phyloP scores from a whole-genome alignment of 2,888 invertebrate genomes.

The Pristionchus entomophagus region DNA sequence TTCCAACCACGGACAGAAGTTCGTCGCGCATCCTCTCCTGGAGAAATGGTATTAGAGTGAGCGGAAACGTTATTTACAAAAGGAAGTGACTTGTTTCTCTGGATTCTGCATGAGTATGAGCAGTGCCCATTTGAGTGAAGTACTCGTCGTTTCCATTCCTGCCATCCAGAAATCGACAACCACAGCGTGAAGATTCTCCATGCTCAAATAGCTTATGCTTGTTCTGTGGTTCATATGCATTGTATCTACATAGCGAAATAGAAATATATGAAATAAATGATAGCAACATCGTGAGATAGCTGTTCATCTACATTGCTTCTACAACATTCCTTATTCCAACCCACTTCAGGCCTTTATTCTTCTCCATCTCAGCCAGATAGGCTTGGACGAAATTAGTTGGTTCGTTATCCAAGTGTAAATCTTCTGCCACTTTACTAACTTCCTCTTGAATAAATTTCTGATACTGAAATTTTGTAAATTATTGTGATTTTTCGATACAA shows the following conservation, averaged over 20 bases:
- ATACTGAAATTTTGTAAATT: conserved; percentile 15
- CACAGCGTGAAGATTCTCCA: conserved; percentile 46
- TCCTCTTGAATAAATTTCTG: conserved; percentile 43
- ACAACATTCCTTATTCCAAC: not conserved
- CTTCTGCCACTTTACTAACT: not conserved
- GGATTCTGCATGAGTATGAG: conserved; percentile 58
- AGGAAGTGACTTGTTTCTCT: conserved; percentile 58
- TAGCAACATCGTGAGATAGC: not conserved
- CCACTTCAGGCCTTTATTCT: not conserved
- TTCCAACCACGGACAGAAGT: conserved; percentile 53
- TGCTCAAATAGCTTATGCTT: too few species aligned
- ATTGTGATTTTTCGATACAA: not conserved
- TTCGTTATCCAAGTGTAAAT: not conserved
- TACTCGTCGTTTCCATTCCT: conserved; percentile 66
- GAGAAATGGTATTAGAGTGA: conserved; percentile 52
- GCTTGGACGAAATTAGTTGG: conserved; percentile 43
- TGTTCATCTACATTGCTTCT: not conserved
- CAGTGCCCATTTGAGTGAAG: conserved; percentile 59
- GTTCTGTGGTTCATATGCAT: too few species aligned
- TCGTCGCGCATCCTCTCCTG: conserved; percentile 58
- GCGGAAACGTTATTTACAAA: conserved; percentile 63
- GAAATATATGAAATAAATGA: too few species aligned
- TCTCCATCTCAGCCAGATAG: conserved; percentile 41
- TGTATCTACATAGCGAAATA: too few species aligned
- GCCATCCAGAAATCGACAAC: conserved; percentile 62